Evolutionary conservation across 2,113 vertebrate genomes (phyloP), one percentile per base, ranked within the genome.

Genomic region (Talpa occidentalis): DNA sequence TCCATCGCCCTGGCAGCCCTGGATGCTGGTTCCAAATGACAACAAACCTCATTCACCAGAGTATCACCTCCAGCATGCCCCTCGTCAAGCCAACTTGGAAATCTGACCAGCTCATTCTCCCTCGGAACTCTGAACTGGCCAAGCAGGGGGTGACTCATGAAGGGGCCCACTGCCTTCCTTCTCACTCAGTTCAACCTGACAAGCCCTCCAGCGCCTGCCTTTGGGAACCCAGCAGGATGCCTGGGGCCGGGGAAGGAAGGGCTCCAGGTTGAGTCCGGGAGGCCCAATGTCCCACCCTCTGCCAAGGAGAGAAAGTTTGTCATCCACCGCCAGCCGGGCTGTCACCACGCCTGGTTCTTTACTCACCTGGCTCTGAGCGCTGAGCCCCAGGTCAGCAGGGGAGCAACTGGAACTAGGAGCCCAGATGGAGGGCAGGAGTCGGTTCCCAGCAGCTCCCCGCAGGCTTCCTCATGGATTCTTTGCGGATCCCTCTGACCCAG

Each of bases 221-320:
- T 15, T 9, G 8, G 60, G 66, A 37, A 11, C n/a, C 83, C 73
- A 4, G 5, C 1, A 24, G 44, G 59, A 42, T 21, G 32, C 15
- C 76, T 12, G 10, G 28, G 35, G 11, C 30, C n/a, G n/a, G n/a
- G 56, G 54, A 83, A 67, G 62, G 47, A 4, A 16, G 21, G 67
- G 10, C 67, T 37, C 35, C 66, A n/a, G n/a, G n/a, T n/a, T n/a
- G n/a, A n/a, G n/a, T n/a, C n/a, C n/a, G n/a, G n/a, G 35, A 72
- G 69, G 35, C 37, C 0, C 37, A 40, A 47, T 5, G 59, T 42
- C 83, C 64, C 76, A 30, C 47, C 49, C 69, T 66, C 42, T 10
- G 86, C 66, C 4, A 17, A 87, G 79, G 19, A 94, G 44, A 80
- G 87, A 97, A 97, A 97, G 92, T 97, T 97, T 96, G 96, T 95